These are phyloP conservation scores for Galbula dea DNA, from an alignment of 2,113 vertebrate species.

Conservation along the genomic window DNA sequence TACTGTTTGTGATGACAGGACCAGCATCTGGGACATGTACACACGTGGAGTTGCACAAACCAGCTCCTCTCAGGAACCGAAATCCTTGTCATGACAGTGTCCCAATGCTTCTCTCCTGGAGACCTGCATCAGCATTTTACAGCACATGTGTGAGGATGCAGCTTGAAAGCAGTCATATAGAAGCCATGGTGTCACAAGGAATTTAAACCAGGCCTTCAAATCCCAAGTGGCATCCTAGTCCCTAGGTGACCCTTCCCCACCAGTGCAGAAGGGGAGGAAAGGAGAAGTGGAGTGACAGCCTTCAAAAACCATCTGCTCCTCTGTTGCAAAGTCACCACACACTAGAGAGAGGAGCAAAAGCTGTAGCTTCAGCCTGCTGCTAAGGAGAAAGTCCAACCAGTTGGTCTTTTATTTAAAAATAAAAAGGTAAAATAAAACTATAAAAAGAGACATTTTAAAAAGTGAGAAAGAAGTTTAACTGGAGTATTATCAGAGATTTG, in stretches of 20 bases:
- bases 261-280: background rate
- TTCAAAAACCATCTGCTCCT: background rate
- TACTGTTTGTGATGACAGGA: background rate
- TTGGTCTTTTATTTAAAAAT: background rate
- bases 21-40: background rate
- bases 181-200: background rate
- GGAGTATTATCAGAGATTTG: slow-evolving; percentile 28
- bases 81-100: rapidly evolving
- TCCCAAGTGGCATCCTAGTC: background rate
- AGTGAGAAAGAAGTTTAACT: background rate
- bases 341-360: background rate
- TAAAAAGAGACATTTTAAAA: background rate
- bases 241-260: background rate
- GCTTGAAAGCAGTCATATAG: background rate
- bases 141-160: background rate
- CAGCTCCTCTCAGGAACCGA: background rate
- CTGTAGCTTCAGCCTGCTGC: background rate
- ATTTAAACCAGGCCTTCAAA: background rate
- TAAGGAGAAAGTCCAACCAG: background rate
- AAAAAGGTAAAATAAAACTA: background rate
- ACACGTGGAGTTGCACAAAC: rapidly evolving
- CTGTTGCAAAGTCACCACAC: background rate
- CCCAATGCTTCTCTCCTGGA: background rate
- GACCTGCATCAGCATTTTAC: background rate
- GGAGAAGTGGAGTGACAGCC: background rate